Base-by-base conservation (phyloP, 2,888 invertebrate species). In the Chymomyza fuscimana region DNA sequence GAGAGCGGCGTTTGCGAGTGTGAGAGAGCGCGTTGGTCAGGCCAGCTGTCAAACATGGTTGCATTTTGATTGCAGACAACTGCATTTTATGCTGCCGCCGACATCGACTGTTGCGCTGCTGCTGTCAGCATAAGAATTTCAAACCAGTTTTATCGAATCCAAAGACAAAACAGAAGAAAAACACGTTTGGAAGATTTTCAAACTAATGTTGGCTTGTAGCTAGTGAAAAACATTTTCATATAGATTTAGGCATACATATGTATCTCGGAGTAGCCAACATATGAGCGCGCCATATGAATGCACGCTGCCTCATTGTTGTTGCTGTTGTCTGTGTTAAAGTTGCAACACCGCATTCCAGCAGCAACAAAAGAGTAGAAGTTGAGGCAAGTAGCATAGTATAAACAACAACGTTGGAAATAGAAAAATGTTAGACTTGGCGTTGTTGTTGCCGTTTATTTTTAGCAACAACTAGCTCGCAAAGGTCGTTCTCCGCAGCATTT, bases 321-420 rank as follows among this genome's bases (percentile, higher is more conserved):
- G 50, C 40, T 25, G 32, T 62, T 61, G 63, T 80, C n/a, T 74
- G 46, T 78, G 72, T 78, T 32, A 81, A 85, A 87, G 87, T 89
- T 79, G 88, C 82, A 86, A 79, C 83, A 88, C 88, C 74, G 78
- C 88, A 88, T 88, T 88, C 88, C 89, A 80, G 67, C 77, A 40
- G n/a, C 64, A 63, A 70, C 69, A 72, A 22, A 79, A 72, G 63
- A 67, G 56, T 56, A 67, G n/a, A 74, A 65, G 25, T 69, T 54
- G 32, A 72, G 75, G 22, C 65, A 65, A 60, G 58, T 77, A 65
- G 61, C 4, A 25, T 32, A 7, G 32, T 9, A 32, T 32, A 32
- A 62, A 64, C 51, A 54, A 61, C 58, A 74, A 60, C 22, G 62
- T 69, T 65, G 36, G 60, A 29, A 60, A 58, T 77, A 82, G 88